Percentiles rank a stretch among this genome's conserved stretches.
Conservation (phyloP, 1,140 invertebrate genomes). For the Ctenoplectra terminalis region DNA sequence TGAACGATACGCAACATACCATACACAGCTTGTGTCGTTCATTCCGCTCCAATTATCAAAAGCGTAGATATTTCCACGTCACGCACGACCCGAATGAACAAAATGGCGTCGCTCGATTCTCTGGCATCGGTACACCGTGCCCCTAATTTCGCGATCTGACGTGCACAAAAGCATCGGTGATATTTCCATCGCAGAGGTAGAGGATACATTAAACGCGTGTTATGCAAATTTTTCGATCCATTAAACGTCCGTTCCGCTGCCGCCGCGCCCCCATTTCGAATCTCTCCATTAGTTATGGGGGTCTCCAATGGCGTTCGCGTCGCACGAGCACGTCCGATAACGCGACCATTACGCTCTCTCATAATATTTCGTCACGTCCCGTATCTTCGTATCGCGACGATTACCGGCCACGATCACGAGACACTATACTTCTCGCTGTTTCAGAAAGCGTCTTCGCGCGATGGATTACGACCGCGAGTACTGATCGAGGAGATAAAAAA, state of each 20-base stretch:
- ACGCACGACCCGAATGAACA: neutral
- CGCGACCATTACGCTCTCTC: conserved; percentile 35
- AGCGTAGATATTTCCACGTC: neutral
- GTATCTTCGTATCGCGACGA: conserved; percentile 28
- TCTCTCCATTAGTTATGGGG: conserved; percentile 46
- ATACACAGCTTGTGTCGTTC: neutral
- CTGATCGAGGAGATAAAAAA: too few relatives aligned
- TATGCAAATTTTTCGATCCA: conserved; percentile 58
- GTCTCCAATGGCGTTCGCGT: conserved; percentile 23
- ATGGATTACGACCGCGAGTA: too few relatives aligned
- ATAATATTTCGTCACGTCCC: conserved; percentile 53
- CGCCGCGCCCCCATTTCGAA: conserved; percentile 33
- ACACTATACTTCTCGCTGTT: conserved; percentile 20
- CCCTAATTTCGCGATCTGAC: conserved; percentile 13
- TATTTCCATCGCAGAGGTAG: neutral
- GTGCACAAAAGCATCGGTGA: neutral
- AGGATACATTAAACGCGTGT: conserved; percentile 36
- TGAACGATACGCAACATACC: neutral
- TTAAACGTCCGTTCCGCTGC: conserved; percentile 32
- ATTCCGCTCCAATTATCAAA: conserved; percentile 20
- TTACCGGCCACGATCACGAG: conserved; percentile 4
- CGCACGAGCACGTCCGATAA: conserved; percentile 52
- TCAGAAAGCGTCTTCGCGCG: conserved; percentile 9
- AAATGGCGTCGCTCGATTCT: neutral
- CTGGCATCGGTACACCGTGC: neutral